These are phyloP conservation scores for Drosophila neoperkinsi DNA, from an alignment of 2,888 invertebrate species.

Conservation along the genomic window DNA sequence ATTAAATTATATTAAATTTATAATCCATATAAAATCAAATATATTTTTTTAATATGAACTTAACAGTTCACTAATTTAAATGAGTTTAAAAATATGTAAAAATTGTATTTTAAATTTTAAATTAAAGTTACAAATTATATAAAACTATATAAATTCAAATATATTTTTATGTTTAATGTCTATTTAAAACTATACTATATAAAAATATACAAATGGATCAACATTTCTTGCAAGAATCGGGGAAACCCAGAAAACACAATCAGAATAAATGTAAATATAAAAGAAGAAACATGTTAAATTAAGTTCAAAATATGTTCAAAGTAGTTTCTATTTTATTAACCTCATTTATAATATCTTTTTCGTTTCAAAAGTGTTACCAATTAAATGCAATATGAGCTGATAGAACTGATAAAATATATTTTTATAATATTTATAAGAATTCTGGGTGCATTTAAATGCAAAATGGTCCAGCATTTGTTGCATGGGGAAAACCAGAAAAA, in stretches of 20 bases:
- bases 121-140: background rate
- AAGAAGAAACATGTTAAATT: background rate
- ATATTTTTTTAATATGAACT: too few species aligned
- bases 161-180: background rate
- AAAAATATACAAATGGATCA: background rate
- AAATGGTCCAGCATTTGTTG: background rate
- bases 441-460: background rate
- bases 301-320: background rate
- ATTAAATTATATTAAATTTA: background rate
- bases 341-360: background rate
- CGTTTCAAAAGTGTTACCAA: background rate
- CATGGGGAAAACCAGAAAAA: background rate
- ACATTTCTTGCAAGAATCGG: background rate
- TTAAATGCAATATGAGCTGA: background rate
- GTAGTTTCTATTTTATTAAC: background rate
- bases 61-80: background rate
- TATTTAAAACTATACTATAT: background rate
- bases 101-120: background rate
- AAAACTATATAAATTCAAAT: background rate
- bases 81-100: too few species aligned
- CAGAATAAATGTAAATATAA: background rate
- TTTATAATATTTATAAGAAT: background rate
- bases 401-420: background rate
- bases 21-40: background rate
- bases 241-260: background rate